Conservation (phyloP, 1,140 invertebrate genomes). For the Drosophila punjabiensis region DNA sequence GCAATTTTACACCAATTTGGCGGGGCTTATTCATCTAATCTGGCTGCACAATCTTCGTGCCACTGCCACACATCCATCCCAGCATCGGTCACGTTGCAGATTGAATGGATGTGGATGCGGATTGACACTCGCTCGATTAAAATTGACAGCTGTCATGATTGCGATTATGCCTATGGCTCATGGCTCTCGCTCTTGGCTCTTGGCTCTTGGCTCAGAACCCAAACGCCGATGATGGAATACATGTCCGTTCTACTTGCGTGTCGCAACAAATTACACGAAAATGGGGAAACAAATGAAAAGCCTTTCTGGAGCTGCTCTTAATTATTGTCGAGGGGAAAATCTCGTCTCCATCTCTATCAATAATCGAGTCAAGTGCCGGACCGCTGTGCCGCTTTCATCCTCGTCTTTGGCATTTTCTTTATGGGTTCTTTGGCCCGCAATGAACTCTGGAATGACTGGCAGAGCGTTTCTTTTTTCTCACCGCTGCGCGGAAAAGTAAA, state of each 20-base stretch:
- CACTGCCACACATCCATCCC: conserved; percentile 50
- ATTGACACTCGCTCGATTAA: conserved; percentile 77
- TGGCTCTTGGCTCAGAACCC: conserved; percentile 8
- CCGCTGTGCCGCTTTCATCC: conserved; percentile 27
- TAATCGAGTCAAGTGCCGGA: conserved; percentile 38
- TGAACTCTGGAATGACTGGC: conserved; percentile 46
- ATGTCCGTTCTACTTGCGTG: conserved; percentile 51
- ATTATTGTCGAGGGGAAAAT: conserved; percentile 43
- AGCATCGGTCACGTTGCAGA: conserved; percentile 63
- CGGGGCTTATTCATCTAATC: conserved; percentile 73
- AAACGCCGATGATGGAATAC: conserved; percentile 26
- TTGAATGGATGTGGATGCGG: conserved; percentile 34
- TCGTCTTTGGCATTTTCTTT: conserved; percentile 37
- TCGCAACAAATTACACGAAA: conserved; percentile 27
- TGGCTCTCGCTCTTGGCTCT: conserved; percentile 24
- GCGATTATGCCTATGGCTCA: conserved; percentile 60
- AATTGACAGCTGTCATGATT: conserved; percentile 82
- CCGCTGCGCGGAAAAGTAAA: conserved; percentile 44
- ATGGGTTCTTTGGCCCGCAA: conserved; percentile 49
- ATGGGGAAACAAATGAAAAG: conserved; percentile 42
- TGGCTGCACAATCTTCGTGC: conserved; percentile 55
- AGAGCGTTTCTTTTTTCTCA: conserved; percentile 35
- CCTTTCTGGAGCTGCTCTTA: conserved; percentile 52
- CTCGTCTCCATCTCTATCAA: conserved; percentile 38
- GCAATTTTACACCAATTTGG: conserved; percentile 61